phyloP scores from a whole-genome alignment of 2,888 invertebrate genomes.

The Arrhopalites spinosus region DNA sequence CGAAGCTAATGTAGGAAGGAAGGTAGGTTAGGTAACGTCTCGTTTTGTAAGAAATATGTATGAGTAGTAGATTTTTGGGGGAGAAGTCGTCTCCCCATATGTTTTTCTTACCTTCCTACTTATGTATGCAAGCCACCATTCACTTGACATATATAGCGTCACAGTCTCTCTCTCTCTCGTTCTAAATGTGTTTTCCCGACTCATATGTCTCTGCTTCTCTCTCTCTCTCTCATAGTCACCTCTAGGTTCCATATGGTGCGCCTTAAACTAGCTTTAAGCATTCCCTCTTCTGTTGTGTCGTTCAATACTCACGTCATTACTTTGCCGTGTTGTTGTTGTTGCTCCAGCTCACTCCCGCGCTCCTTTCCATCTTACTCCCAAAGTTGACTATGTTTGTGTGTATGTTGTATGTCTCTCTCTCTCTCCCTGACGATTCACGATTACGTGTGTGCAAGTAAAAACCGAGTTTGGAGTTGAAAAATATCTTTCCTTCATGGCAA shows the following conservation, averaged over 20 bases:
- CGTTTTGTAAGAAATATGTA: not conserved
- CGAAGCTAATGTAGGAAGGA: not conserved
- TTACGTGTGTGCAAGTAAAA: not conserved
- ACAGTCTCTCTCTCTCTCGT: not conserved
- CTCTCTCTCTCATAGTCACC: not conserved
- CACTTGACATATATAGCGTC: not conserved
- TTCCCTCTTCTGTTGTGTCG: not conserved
- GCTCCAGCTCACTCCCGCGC: not conserved
- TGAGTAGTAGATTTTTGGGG: too few relatives aligned
- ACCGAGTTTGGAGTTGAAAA: slow-evolving; percentile 43
- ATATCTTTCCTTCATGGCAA: slow-evolving; percentile 45
- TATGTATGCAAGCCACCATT: not conserved
- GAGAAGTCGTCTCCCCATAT: not conserved
- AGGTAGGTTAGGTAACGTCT: not conserved
- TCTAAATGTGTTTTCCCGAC: slow-evolving; percentile 7
- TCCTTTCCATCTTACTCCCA: not conserved
- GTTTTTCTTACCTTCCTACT: slow-evolving; percentile 8
- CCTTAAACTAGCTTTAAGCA: not conserved
- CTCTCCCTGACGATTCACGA: not conserved
- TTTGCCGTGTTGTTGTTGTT: not conserved
- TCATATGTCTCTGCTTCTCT: slow-evolving; percentile 1
- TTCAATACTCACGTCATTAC: slow-evolving; percentile 32
- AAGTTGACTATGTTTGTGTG: not conserved
- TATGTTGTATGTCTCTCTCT: too few relatives aligned
- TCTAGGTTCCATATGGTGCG: slow-evolving; percentile 16